Conservation (phyloP, 2,888 invertebrate genomes). For the Oxytorus armatus region DNA sequence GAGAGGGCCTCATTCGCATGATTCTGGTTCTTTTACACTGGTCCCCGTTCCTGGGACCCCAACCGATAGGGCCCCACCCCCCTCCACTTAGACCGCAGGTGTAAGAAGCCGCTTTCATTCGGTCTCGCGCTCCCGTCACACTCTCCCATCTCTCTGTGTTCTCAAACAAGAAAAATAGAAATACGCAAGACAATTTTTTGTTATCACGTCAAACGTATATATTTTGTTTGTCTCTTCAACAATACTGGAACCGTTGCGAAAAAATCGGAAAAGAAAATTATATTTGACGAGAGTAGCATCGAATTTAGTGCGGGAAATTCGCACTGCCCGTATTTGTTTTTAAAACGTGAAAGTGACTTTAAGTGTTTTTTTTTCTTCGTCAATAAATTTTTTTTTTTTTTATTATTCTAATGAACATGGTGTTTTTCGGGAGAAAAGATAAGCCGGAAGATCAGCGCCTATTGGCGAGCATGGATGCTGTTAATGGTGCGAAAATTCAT, state of each 20-base stretch:
- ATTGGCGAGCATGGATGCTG: constrained; percentile 80
- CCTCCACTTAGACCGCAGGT: constrained; percentile 65
- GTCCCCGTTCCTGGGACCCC: constrained; percentile 69
- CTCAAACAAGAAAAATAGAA: background rate
- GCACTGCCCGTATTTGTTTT: background rate
- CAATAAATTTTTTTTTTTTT: constrained; percentile 8
- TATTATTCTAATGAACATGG: constrained; percentile 73
- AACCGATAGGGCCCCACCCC: constrained; percentile 31
- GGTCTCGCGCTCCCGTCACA: constrained; percentile 57
- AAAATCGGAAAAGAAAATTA: background rate
- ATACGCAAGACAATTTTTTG: background rate
- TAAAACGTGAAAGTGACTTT: constrained; percentile 12
- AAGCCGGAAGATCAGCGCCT: constrained; percentile 80
- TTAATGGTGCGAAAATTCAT: constrained; percentile 78
- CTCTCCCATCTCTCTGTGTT: constrained; percentile 39
- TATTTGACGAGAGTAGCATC: background rate
- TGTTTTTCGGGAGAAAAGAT: constrained; percentile 81
- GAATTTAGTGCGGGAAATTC: background rate
- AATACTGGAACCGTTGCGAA: background rate
- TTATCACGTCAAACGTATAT: no score
- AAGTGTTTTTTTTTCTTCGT: constrained; percentile 6
- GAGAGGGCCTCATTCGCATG: constrained; percentile 32
- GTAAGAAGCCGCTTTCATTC: constrained; percentile 72
- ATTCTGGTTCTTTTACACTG: constrained; percentile 34
- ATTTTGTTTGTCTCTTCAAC: background rate